phyloP scores from a whole-genome alignment of 92 coral and sea anemone species.

The Phenganax stokvisi region DNA sequence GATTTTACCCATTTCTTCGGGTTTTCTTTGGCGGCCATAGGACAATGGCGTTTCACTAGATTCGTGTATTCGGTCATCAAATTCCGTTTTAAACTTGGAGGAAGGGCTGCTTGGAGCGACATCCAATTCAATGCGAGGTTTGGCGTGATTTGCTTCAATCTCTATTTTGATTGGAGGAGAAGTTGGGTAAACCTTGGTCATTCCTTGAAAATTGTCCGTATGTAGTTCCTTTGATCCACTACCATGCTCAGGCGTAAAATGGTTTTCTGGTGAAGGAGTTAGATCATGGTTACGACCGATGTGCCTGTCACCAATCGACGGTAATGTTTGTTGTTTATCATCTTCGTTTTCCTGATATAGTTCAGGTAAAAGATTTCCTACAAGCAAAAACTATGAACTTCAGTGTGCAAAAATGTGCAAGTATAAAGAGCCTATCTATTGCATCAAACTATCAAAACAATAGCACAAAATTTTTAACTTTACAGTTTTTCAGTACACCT shows the following conservation, averaged over 20 bases:
- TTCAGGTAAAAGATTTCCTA: background rate
- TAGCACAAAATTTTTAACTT: no score
- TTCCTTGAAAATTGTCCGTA: background rate
- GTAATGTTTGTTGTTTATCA: background rate
- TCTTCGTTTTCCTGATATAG: background rate
- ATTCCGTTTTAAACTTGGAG: background rate
- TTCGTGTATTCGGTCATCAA: background rate
- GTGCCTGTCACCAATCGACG: background rate
- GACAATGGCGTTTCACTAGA: background rate
- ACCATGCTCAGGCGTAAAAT: background rate
- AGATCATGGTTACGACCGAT: background rate
- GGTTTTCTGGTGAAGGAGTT: background rate
- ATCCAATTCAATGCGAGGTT: background rate
- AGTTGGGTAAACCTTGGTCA: background rate
- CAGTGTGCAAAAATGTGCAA: no score
- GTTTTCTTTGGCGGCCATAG: background rate
- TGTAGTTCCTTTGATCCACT: background rate
- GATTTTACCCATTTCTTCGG: background rate
- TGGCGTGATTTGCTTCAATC: background rate
- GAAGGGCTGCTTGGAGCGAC: background rate
- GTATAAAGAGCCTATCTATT: no score
- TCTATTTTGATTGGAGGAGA: background rate
- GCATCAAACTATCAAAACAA: no score
- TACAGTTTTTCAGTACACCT: no score
- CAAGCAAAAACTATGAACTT: no score